phyloP scores from a whole-genome alignment of 2,113 vertebrate species.

The Corythornis vintsioides region DNA sequence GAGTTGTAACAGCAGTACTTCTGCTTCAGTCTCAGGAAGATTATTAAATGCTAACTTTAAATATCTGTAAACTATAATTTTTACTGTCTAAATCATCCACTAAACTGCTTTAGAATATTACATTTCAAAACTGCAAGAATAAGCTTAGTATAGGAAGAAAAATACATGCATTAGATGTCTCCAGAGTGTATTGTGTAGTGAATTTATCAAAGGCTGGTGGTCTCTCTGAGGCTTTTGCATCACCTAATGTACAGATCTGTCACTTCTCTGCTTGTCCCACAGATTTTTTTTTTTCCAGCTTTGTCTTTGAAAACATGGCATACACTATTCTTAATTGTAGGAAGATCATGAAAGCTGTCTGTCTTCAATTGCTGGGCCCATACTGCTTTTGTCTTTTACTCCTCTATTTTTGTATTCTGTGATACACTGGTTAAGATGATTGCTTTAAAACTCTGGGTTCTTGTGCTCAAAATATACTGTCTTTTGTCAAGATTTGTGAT shows the following conservation, averaged over 20 bases:
- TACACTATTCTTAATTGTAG: background rate
- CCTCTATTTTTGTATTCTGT: background rate
- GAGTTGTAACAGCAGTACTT: background rate
- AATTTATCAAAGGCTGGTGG: background rate
- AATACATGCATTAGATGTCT: background rate
- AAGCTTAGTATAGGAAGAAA: background rate
- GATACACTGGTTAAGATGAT: background rate
- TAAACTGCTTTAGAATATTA: background rate
- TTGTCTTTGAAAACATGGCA: background rate
- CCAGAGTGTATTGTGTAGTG: background rate
- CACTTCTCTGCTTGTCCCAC: background rate
- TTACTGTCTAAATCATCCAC: background rate
- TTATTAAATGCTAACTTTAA: background rate
- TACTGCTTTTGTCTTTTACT: background rate
- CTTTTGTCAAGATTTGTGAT: background rate
- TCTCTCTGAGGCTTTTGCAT: background rate
- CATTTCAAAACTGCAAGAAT: background rate
- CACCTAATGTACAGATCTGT: background rate
- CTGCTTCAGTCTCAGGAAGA: background rate
- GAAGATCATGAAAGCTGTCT: background rate
- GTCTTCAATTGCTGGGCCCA: background rate
- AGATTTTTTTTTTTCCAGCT: background rate
- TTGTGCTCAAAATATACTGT: background rate
- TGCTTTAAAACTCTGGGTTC: background rate
- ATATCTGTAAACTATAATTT: background rate